A percentile compares a stretch with the other conserved stretches of the same genome.
phyloP scores from a whole-genome alignment of 2,888 invertebrate species.

The Drosophila multiciliata region DNA sequence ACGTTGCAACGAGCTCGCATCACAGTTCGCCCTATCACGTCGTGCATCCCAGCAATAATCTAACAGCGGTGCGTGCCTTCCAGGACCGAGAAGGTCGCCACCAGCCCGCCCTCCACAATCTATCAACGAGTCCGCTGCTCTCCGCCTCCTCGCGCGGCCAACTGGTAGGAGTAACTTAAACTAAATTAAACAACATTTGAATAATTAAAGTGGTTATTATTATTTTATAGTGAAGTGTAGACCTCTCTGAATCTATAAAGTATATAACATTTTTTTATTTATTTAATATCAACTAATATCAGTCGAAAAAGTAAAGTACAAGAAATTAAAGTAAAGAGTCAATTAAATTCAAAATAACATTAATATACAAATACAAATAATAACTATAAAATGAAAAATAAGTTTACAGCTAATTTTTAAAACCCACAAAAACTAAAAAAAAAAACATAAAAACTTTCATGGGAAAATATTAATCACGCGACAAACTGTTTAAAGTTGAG shows the following conservation, averaged over 20 bases:
- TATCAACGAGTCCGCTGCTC: slow-evolving; percentile 84
- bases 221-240: not conserved
- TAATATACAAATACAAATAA: not conserved
- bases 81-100: slow-evolving; percentile 84
- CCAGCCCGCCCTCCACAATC: slow-evolving; percentile 80
- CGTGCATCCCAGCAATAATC: slow-evolving; percentile 88
- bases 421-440: not conserved
- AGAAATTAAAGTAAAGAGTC: not conserved
- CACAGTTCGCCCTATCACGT: slow-evolving; percentile 90
- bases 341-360: not conserved
- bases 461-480: not conserved
- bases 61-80: slow-evolving; percentile 88
- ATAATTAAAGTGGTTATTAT: not conserved
- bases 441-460: not conserved
- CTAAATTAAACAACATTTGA: not conserved
- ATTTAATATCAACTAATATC: not conserved
- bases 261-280: not conserved
- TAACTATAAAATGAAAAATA: not conserved
- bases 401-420: not conserved
- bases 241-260: not conserved
- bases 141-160: slow-evolving; percentile 80
- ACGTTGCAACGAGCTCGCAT: slow-evolving; percentile 60
- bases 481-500: not conserved
- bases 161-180: slow-evolving; percentile 61
- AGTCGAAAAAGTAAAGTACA: not conserved